A percentile compares a stretch with the other conserved stretches of the same genome.
Conservation (phyloP, 2,797 vertebrate species). For the Paratrypauchen microcephalus region DNA sequence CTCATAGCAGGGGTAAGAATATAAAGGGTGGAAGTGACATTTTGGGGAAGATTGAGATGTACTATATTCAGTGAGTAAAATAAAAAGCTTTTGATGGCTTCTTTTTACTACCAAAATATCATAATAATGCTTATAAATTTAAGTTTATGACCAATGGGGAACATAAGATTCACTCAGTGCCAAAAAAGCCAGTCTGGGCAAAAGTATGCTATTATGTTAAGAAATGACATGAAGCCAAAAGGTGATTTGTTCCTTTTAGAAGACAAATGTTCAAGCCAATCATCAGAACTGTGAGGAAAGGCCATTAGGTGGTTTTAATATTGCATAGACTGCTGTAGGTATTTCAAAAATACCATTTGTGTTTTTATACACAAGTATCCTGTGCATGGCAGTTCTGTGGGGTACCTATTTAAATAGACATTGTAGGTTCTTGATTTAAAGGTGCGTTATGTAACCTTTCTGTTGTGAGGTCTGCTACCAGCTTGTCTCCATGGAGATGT, state of each 20-base stretch:
- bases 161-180: background rate
- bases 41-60: conserved; percentile 5
- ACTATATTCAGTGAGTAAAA: conserved; percentile 1
- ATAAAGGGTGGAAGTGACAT: background rate
- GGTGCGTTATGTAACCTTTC: no score
- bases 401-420: no score
- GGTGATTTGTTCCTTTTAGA: background rate
- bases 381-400: no score
- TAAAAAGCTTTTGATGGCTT: background rate
- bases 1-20: conserved; percentile 16
- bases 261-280: background rate
- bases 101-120: conserved; percentile 4
- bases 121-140: background rate
- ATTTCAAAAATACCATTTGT: background rate
- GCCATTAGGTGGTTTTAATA: background rate
- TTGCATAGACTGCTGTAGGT: no score
- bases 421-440: no score
- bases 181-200: background rate
- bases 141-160: background rate
- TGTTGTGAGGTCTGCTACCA: no score
- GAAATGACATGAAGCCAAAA: background rate
- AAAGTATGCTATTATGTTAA: background rate
- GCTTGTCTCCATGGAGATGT: no score
- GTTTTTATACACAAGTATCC: background rate
- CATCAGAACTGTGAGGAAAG: background rate